Percentiles rank a stretch among this genome's conserved stretches.
These are phyloP conservation scores for Drosophila incognita DNA, from an alignment of 2,888 invertebrate species.

Conservation along the genomic window DNA sequence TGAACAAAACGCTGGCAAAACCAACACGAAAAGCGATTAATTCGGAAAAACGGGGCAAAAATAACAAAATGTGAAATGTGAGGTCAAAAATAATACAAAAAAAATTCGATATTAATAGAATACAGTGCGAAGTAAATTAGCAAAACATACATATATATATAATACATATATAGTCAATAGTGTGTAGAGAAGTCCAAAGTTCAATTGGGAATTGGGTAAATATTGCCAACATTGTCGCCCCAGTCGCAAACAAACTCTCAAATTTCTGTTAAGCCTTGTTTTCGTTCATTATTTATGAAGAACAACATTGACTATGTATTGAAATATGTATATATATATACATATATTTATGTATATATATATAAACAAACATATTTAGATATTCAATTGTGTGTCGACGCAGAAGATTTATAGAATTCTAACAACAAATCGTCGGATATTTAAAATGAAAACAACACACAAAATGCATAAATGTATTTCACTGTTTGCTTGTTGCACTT, in stretches of 20 bases:
- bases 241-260: background rate
- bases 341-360: no score
- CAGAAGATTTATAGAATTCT: conserved; percentile 32
- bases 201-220: conserved; percentile 40
- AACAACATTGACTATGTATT: conserved; percentile 12
- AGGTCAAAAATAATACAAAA: conserved; percentile 28
- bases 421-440: conserved; percentile 48
- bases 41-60: conserved; percentile 19
- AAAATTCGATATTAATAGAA: conserved; percentile 65
- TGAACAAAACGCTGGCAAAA: conserved; percentile 49
- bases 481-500: conserved; percentile 6
- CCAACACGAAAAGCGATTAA: conserved; percentile 41
- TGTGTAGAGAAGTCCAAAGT: conserved; percentile 31
- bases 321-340: background rate
- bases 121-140: conserved; percentile 17
- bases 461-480: conserved; percentile 44
- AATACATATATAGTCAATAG: background rate
- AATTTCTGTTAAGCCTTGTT: conserved; percentile 30
- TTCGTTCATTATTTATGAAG: conserved; percentile 31
- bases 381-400: conserved; percentile 32
- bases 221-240: conserved; percentile 7
- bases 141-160: background rate
- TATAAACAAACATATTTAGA: background rate
- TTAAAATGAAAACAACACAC: conserved; percentile 62
- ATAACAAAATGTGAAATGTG: conserved; percentile 44